Evolutionary conservation across 1,140 invertebrate species (phyloP).

Genomic region (Lutraria rhynchaena): DNA sequence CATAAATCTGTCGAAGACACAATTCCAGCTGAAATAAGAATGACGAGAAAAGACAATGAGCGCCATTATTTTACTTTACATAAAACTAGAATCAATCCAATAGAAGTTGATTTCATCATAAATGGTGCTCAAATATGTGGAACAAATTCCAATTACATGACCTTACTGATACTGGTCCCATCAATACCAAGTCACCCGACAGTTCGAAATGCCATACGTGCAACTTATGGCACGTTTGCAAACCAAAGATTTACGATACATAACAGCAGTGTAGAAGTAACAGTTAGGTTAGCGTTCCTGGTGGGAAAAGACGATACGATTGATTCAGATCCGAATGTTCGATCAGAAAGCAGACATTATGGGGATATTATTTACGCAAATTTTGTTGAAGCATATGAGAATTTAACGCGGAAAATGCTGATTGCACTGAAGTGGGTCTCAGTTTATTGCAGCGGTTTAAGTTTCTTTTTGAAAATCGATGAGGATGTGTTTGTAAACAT

Average conservation of each 20-base stretch:
- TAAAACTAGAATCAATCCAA: constrained; percentile 3
- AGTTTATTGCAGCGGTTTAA: constrained; percentile 85
- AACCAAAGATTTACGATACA: not conserved
- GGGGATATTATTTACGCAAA: constrained; percentile 34
- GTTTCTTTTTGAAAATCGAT: constrained; percentile 82
- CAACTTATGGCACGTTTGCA: constrained; percentile 1
- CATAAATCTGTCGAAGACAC: no score
- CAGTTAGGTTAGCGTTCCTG: constrained; percentile 21
- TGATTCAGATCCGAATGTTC: not conserved
- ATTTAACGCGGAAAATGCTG: constrained; percentile 37
- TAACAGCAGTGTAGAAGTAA: not conserved
- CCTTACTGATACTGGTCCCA: constrained; percentile 18
- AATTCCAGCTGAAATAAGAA: no score
- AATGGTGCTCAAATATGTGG: not conserved
- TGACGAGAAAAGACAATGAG: not conserved
- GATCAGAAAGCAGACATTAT: constrained; percentile 1
- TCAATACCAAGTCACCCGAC: constrained; percentile 7
- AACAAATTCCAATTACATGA: not conserved
- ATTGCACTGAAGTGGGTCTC: constrained; percentile 88
- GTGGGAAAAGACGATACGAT: not conserved
- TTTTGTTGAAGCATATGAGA: constrained; percentile 28
- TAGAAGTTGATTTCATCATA: constrained; percentile 5
- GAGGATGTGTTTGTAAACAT: constrained; percentile 82
- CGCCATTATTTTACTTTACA: constrained; percentile 3
- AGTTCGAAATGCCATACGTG: not conserved